Percentiles rank a stretch among this genome's conserved stretches.
phyloP scores from a whole-genome alignment of 2,888 invertebrate species.

The Dicranocentrus wangi region DNA sequence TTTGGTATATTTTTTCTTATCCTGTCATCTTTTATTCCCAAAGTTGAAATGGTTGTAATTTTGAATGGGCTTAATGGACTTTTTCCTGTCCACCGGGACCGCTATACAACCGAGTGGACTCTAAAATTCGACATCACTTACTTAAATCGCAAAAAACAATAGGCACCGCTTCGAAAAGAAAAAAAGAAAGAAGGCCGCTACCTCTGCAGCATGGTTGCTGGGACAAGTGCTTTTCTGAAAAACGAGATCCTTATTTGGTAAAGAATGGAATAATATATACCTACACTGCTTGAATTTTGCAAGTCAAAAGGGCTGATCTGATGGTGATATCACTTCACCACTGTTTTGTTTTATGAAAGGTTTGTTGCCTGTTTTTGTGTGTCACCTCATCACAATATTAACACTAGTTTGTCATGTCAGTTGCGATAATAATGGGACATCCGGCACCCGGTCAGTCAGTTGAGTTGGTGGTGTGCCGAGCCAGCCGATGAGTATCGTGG shows the following conservation, averaged over 20 bases:
- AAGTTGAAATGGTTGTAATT: no score
- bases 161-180: slow-evolving; percentile 1
- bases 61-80: no score
- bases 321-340: no score
- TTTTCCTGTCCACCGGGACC: no score
- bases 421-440: slow-evolving; percentile 60
- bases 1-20: no score
- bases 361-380: slow-evolving; percentile 26
- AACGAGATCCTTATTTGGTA: slow-evolving; percentile 33
- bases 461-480: slow-evolving; percentile 21
- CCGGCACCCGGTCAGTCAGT: slow-evolving; percentile 50
- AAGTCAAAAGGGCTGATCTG: no score
- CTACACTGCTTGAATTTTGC: no score
- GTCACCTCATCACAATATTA: slow-evolving; percentile 50
- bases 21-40: no score
- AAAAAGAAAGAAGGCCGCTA: slow-evolving; percentile 22
- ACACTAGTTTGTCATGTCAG: slow-evolving; percentile 52
- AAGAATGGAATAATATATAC: no score
- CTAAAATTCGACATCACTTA: no score
- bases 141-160: slow-evolving; percentile 37
- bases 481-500: neutral
- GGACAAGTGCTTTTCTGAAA: neutral
- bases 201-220: neutral
- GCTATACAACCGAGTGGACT: no score
- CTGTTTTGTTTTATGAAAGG: neutral